Base-by-base conservation (phyloP, 2,888 invertebrate species). In the Athalia rosae region DNA sequence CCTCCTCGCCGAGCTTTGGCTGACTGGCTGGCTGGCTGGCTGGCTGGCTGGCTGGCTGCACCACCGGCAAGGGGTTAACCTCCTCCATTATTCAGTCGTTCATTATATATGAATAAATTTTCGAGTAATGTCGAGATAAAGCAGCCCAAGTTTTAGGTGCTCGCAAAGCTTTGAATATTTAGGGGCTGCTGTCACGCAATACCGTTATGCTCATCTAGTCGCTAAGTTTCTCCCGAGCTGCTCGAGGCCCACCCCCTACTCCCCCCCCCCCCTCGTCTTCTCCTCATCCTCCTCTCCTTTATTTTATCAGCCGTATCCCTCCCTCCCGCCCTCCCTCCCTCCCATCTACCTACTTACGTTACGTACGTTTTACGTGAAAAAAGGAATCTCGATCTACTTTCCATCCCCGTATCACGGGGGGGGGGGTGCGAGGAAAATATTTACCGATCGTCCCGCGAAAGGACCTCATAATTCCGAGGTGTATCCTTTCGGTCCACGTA, bases 101-200 rank as follows among this genome's bases (percentile, higher is more conserved):
- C 89, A 89, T 89, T 89, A 89, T 89, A 89, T 89, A 89, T 89
- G 89, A 89, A 89, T 89, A 89, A 89, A 89, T 89, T 89, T 89
- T 89, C 89, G 88, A 89, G 89, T 88, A 89, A 89, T 89, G 89
- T 87, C 88, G 89, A 89, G 89, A 89, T 89, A 89, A 89, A 89
- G 89, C 89, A 88, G 89, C 89, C 89, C 89, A 89, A 89, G 87
- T 89, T 89, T 89, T 88, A 86, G 87, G 86, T 84, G 85, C 84
- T 79, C 73, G 81, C 83, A 80, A 80, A 84, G 83, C 86, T 64
- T 86, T 88, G 87, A 89, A 89, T 89, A 89, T 89, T 89, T 87
- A 89, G 89, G 84, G 86, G 88, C 86, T 87, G 86, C 89, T 89
- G 89, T 89, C 89, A 89, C 88, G 89, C 89, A 88, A 88, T 88